These are phyloP conservation scores for Drosophila tani DNA, from an alignment of 1,140 invertebrate species.

Conservation along the genomic window DNA sequence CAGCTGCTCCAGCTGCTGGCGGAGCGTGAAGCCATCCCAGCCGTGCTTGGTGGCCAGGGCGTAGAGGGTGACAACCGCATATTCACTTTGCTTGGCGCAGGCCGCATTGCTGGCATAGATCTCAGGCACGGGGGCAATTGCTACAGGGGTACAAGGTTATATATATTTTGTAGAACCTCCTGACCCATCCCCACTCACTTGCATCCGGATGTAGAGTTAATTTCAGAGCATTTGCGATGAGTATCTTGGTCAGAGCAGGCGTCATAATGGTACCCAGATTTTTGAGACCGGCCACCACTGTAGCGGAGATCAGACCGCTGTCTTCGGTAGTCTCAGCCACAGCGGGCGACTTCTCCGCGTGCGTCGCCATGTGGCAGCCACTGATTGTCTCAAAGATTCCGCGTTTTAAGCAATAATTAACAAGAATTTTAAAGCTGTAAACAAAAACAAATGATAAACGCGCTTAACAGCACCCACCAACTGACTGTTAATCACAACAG, in stretches of 20 bases:
- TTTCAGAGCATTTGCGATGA: slow-evolving; percentile 78
- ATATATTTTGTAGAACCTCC: background rate
- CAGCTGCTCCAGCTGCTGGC: slow-evolving; percentile 59
- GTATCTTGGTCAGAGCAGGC: slow-evolving; percentile 61
- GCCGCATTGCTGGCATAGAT: slow-evolving; percentile 76
- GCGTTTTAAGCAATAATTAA: background rate
- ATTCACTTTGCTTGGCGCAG: slow-evolving; percentile 82
- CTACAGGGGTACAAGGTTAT: slow-evolving; percentile 20
- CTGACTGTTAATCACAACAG: background rate
- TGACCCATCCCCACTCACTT: slow-evolving; percentile 49
- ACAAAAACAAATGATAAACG: slow-evolving; percentile 12
- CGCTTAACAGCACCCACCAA: slow-evolving; percentile 15
- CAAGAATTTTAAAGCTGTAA: background rate
- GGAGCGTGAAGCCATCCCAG: slow-evolving; percentile 51
- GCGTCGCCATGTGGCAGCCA: slow-evolving; percentile 6
- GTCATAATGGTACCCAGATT: slow-evolving; percentile 62
- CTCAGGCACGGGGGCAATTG: slow-evolving; percentile 79
- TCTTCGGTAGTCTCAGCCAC: slow-evolving; percentile 2
- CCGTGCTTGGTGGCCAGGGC: slow-evolving; percentile 74
- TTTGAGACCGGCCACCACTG: slow-evolving; percentile 74
- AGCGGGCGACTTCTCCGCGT: background rate
- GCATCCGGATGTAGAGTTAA: slow-evolving; percentile 77
- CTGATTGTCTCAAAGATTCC: background rate
- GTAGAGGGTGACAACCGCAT: slow-evolving; percentile 73
- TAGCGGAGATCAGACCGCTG: slow-evolving; percentile 55